Conservation (phyloP, 2,113 vertebrate species). For the Coptodon bakossiorum region DNA sequence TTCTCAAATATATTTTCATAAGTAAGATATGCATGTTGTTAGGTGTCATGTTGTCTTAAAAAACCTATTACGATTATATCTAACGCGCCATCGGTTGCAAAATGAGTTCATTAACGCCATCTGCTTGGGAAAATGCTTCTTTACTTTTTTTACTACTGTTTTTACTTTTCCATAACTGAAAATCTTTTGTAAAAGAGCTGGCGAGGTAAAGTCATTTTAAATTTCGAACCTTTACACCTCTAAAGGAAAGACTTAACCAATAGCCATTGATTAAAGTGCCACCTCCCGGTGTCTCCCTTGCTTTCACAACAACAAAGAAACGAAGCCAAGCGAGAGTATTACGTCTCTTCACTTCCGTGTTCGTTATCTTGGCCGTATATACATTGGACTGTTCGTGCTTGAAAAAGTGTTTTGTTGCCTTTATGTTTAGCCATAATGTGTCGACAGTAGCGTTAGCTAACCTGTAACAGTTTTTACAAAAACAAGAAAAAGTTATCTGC, state of each 20-base stretch:
- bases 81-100: neutral
- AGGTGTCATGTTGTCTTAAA: neutral
- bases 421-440: neutral
- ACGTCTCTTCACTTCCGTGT: neutral
- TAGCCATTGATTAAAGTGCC: conserved; percentile 11
- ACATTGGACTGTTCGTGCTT: neutral
- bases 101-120: neutral
- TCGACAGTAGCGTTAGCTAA: neutral
- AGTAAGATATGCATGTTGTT: neutral
- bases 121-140: neutral
- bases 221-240: neutral
- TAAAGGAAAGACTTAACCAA: neutral
- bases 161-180: neutral
- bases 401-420: neutral
- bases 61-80: neutral
- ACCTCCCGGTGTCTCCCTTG: conserved; percentile 2
- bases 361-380: neutral
- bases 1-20: neutral
- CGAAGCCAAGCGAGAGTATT: neutral
- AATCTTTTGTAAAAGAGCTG: neutral
- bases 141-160: neutral
- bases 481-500: neutral
- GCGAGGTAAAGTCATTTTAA: neutral
- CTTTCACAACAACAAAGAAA: conserved; percentile 30
- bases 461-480: neutral